Conservation (phyloP, 2,888 invertebrate genomes). For the Sphaerophoria rueppellii region DNA sequence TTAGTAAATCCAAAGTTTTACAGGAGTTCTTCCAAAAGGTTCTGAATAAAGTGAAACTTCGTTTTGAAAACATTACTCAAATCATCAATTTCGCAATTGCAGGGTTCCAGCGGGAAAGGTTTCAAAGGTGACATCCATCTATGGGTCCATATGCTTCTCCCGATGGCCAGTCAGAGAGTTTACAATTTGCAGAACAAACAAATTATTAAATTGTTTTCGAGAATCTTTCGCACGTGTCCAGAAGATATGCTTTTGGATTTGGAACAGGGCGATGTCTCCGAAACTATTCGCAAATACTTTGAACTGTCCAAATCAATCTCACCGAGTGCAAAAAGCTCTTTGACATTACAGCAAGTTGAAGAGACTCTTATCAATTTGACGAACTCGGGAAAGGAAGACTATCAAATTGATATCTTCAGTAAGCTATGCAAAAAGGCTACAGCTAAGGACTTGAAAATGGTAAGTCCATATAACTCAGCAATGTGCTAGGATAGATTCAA, state of each 20-base stretch:
- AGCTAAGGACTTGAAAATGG: conserved; percentile 91
- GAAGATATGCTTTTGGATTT: conserved; percentile 93
- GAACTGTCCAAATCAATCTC: conserved; percentile 85
- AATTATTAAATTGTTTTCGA: conserved; percentile 92
- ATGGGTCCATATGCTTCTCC: conserved; percentile 92
- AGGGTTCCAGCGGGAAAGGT: conserved; percentile 84
- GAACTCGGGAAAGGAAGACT: conserved; percentile 92
- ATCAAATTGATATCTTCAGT: conserved; percentile 90
- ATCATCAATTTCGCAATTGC: conserved; percentile 30
- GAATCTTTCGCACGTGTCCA: conserved; percentile 88
- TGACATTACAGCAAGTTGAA: conserved; percentile 91
- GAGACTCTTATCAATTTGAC: conserved; percentile 89
- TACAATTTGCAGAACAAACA: conserved; percentile 97
- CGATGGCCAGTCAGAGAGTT: conserved; percentile 91
- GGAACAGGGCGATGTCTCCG: conserved; percentile 95
- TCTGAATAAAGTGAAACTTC: neutral
- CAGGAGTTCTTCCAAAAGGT: conserved; percentile 86
- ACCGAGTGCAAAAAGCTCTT: conserved; percentile 86
- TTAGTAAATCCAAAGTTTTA: conserved; percentile 90
- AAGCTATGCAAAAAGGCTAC: conserved; percentile 90
- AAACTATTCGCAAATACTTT: conserved; percentile 91
- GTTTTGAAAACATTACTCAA: neutral
- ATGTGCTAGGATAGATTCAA: neutral
- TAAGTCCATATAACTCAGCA: conserved; percentile 61
- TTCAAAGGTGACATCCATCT: conserved; percentile 91